Evolutionary conservation across 2,888 invertebrate species (phyloP), one percentile per base, ranked within the genome.

Genomic region (Hololepta plana): DNA sequence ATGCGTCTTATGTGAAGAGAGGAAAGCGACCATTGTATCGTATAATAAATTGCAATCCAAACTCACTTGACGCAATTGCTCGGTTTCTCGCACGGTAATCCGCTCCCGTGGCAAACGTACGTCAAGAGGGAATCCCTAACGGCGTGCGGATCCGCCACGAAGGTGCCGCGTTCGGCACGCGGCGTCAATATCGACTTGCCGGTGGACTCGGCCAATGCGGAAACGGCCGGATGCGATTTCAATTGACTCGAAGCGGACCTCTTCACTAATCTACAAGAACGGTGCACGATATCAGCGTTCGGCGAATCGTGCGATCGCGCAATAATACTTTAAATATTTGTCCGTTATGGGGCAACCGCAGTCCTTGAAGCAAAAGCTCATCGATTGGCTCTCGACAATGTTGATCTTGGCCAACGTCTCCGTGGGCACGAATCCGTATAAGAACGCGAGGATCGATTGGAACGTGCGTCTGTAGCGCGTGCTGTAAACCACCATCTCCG

Each of bases 401-500:
- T 61, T 61, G 4, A 84, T 55, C 29, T 70, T 69, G 5, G 68
- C 55, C 41, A 74, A 58, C 25, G 72, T 62, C 29, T 77, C 74
- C 2, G 60, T 53, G 3, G 73, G 70, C 17, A 84, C 55, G 34
- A 85, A 63, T 1, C 73, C 67, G 45, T 70, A 80, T 3, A 82
- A 49, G 37, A 85, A 62, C 1, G 84, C 84, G 38, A 85, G 60
- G 1, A 82, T 76, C 39, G 90, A 90, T 55, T 91, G 91, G 44
- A 82, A 85, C 10, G 93, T 93, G 41, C 95, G 65, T 2, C 87
- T 56, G 49, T 85, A 88, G 20, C 79, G 66, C 0, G 91, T 90
- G 38, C 84, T 81, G 47, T 73, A 76, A 4, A 77, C 64, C 8
- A 74, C 46, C 15, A 77, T 58, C 34, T 74, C 75, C 3, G 69